Evolutionary conservation across 2,797 vertebrate genomes (phyloP).

Genomic region (Channa striata): DNA sequence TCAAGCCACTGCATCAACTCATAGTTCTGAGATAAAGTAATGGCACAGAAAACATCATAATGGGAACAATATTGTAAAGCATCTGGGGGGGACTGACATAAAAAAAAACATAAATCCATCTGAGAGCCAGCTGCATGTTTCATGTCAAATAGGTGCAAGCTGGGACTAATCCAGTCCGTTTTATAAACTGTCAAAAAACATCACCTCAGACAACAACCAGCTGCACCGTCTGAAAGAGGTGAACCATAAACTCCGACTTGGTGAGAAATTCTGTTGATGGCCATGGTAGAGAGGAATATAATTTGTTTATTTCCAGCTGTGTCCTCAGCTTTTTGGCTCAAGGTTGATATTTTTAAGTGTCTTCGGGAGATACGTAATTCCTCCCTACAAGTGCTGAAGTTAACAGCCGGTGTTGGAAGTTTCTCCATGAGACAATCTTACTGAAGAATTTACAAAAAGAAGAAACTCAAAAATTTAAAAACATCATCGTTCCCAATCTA

Average conservation of each 20-base stretch:
- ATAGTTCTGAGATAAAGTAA: slow-evolving; percentile 60
- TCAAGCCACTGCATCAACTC: slow-evolving; percentile 37
- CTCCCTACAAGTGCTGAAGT: slow-evolving; percentile 12
- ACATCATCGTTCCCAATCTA: neutral
- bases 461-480: neutral
- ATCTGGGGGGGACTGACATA: neutral
- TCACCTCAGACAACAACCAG: slow-evolving; percentile 49
- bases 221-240: slow-evolving; percentile 53
- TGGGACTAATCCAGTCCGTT: slow-evolving; percentile 52
- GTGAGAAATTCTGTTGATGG: slow-evolving; percentile 49
- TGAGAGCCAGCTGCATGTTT: slow-evolving; percentile 50
- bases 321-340: slow-evolving; percentile 35
- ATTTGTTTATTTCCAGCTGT: slow-evolving; percentile 54
- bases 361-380: neutral
- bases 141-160: slow-evolving; percentile 44
- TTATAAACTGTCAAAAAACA: slow-evolving; percentile 40
- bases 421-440: slow-evolving; percentile 34
- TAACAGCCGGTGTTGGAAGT: slow-evolving; percentile 8
- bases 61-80: slow-evolving; percentile 48
- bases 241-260: slow-evolving; percentile 35
- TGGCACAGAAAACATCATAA: slow-evolving; percentile 47
- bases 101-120: slow-evolving; percentile 37
- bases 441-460: neutral
- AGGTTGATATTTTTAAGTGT: slow-evolving; percentile 18
- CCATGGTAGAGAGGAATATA: slow-evolving; percentile 35